These are phyloP conservation scores for Emberiza fucata DNA, from an alignment of 2,113 vertebrate genomes.

Conservation along the genomic window DNA sequence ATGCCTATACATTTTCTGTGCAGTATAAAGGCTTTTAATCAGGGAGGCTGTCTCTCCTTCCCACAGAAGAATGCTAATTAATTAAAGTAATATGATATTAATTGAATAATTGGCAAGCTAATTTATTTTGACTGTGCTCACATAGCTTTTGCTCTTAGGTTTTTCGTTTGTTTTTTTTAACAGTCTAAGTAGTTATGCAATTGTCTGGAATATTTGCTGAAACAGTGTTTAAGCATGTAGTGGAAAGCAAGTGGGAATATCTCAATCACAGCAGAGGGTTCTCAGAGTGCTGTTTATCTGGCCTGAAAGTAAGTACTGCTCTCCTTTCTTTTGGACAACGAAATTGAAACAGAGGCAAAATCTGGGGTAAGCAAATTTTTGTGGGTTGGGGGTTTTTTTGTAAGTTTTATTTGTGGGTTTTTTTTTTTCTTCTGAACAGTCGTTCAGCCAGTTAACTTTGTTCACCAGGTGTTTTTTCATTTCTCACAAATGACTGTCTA, in stretches of 20 bases:
- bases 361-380: background rate
- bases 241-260: background rate
- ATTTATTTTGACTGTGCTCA: background rate
- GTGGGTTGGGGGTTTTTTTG: background rate
- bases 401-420: background rate
- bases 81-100: slow-evolving; percentile 8
- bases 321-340: background rate
- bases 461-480: slow-evolving; percentile 36
- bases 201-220: background rate
- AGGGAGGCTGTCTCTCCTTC: background rate
- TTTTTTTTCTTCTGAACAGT: background rate
- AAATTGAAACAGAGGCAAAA: background rate
- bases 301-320: background rate
- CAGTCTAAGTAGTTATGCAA: background rate
- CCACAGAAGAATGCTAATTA: background rate
- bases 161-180: background rate
- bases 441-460: background rate
- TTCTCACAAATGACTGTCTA: slow-evolving; percentile 6
- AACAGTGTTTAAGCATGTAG: background rate
- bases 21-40: background rate
- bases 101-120: background rate
- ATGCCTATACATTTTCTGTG: background rate
- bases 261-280: background rate
- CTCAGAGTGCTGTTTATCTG: background rate
- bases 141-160: background rate